phyloP scores from a whole-genome alignment of 2,888 invertebrate species.

The Acanthopleura granulata region DNA sequence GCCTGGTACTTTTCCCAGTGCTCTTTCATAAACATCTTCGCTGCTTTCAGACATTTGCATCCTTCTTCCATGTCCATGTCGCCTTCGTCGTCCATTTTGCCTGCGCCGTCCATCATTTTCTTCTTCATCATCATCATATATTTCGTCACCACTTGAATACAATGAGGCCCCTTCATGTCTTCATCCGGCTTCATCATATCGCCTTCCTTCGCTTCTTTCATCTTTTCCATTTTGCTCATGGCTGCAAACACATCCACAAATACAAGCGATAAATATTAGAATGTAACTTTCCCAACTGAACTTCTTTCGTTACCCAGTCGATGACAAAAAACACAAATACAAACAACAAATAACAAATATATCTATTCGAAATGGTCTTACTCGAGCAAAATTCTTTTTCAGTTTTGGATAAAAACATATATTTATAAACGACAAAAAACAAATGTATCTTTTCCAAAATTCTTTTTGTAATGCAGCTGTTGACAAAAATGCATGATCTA shows the following conservation, averaged over 20 bases:
- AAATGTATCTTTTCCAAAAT: no score
- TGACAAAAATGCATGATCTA: no score
- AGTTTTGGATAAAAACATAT: no score
- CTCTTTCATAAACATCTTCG: conserved; percentile 8
- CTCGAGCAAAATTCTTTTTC: no score
- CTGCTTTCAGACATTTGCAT: not conserved
- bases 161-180: not conserved
- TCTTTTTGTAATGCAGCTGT: no score
- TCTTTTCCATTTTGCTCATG: not conserved
- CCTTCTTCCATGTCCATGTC: not conserved
- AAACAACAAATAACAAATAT: no score
- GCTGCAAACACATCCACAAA: not conserved
- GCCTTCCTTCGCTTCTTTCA: conserved; percentile 5
- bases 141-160: conserved; percentile 2
- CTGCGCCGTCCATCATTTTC: conserved; percentile 2
- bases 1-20: not conserved
- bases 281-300: no score
- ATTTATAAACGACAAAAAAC: no score
- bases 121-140: conserved; percentile 1
- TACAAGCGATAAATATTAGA: no score
- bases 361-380: no score
- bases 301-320: no score
- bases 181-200: conserved; percentile 10
- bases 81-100: not conserved
- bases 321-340: no score